Conservation (phyloP, 2,888 invertebrate species). For the Eulithis testata region DNA sequence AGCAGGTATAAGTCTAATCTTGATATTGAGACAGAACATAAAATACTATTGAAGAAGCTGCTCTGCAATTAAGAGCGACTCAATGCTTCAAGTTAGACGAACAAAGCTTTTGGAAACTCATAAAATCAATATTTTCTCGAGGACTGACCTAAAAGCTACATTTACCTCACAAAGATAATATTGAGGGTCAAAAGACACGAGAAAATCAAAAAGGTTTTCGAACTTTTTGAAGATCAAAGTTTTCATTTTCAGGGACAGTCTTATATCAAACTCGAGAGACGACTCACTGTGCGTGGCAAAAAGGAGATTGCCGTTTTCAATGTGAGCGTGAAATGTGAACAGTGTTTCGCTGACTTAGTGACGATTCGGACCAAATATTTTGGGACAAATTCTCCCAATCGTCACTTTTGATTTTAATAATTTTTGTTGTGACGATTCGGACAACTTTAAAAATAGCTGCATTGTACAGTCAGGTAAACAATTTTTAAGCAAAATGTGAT, state of each 20-base stretch:
- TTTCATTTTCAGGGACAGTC: slow-evolving; percentile 26
- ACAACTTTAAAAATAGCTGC: too few species aligned
- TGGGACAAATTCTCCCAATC: too few species aligned
- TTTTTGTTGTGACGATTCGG: too few species aligned
- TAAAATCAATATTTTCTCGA: slow-evolving; percentile 10
- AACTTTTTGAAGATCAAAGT: slow-evolving; percentile 35
- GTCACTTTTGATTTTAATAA: too few species aligned
- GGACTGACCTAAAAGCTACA: slow-evolving; percentile 8
- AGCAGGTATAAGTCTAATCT: too few species aligned
- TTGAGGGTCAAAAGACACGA: slow-evolving; percentile 9
- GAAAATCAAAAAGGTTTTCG: slow-evolving; percentile 23
- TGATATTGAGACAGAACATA: too few species aligned
- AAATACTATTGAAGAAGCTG: too few species aligned
- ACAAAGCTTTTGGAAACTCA: slow-evolving; percentile 18
- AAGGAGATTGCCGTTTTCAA: slow-evolving; percentile 37
- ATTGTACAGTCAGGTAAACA: too few species aligned
- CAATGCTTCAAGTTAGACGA: slow-evolving; percentile 7
- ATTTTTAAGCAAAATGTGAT: too few species aligned
- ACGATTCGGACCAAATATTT: too few species aligned
- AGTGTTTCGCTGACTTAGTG: slow-evolving; percentile 46
- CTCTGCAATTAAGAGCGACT: background rate
- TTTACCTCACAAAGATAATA: slow-evolving; percentile 20
- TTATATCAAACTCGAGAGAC: slow-evolving; percentile 31
- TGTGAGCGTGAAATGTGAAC: slow-evolving; percentile 38
- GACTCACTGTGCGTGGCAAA: slow-evolving; percentile 20